Evolutionary conservation across 2,113 vertebrate genomes (phyloP), one percentile per base, ranked within the genome.

Genomic region (Propithecus coquereli): DNA sequence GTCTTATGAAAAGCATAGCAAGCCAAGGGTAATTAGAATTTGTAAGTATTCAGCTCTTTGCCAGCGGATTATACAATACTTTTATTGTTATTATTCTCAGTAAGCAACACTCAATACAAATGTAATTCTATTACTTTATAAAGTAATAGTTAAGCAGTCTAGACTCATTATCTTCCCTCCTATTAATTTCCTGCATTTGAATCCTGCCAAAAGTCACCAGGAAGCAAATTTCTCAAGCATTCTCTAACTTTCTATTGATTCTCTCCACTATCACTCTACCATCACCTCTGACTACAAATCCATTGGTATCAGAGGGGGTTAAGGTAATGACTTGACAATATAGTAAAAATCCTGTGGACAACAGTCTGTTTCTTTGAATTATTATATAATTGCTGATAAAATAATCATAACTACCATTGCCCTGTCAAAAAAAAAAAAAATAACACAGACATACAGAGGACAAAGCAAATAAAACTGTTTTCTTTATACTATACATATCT

Each of bases 71-170:
- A n/a, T 70, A 57, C 22, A 57, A 57, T 57, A 37, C 52, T 84
- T 84, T 83, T 81, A 74, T 47, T 71, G 6, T 76, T 88, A 81
- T 52, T 70, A 61, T 12, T 63, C 17, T 96, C 68, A 80, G n/a
- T 59, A 87, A 63, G 5, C 27, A 74, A 20, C 14, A 70, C 9
- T 81, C 34, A 87, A 70, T 80, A 74, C 30, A 63, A 82, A 74
- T 80, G 12, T 76, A 87, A 94, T 88, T 95, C 23, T 80, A 74
- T 97, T 74, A 61, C 85, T 94, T 96, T 80, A 50, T 70, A 79
- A 95, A 79, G 11, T 76, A 79, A 94, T 57, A 52, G 5, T 45
- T 66, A 92, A 70, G 32, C 71, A 76, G 40, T 91, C 32, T 87
- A 81, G 45, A 93, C 12, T 59, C 50, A 84, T 94, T 96, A 68